These are phyloP conservation scores for Dendrolimus kikuchii DNA, from an alignment of 1,140 invertebrate genomes.

Conservation along the genomic window DNA sequence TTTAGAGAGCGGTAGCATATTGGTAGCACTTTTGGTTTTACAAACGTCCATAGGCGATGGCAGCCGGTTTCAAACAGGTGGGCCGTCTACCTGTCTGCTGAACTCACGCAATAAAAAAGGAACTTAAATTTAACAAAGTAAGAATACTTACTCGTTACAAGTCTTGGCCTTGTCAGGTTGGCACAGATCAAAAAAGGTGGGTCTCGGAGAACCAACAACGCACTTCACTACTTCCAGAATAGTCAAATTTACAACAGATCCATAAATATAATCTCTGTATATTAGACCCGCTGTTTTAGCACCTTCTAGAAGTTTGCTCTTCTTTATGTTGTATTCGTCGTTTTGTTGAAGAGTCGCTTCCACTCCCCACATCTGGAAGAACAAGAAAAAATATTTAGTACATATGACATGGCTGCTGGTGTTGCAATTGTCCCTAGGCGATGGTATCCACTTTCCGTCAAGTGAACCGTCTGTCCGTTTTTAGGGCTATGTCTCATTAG, in stretches of 20 bases:
- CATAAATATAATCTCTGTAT: constrained; percentile 75
- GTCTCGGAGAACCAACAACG: constrained; percentile 78
- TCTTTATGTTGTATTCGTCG: constrained; percentile 58
- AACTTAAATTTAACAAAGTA: background rate
- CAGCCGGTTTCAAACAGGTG: too few species aligned
- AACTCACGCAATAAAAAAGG: too few species aligned
- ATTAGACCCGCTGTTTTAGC: constrained; percentile 58
- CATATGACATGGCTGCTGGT: too few species aligned
- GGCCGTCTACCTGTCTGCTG: too few species aligned
- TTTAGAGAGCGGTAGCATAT: too few species aligned
- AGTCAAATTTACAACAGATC: constrained; percentile 70
- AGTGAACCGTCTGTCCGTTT: too few species aligned
- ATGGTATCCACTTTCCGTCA: background rate
- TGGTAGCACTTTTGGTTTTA: too few species aligned
- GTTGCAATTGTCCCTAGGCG: background rate
- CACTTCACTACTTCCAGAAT: constrained; percentile 77
- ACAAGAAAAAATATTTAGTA: background rate
- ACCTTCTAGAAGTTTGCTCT: constrained; percentile 39
- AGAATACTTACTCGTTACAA: constrained; percentile 70
- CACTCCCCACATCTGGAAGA: constrained; percentile 50
- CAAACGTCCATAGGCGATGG: too few species aligned
- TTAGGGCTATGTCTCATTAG: too few species aligned
- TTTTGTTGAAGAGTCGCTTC: constrained; percentile 46
- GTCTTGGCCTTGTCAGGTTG: constrained; percentile 74
- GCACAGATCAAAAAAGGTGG: constrained; percentile 83